A percentile compares a stretch with the other conserved stretches of the same genome.
phyloP scores from a whole-genome alignment of 2,888 invertebrate genomes.

The Seladonia tumulorum region DNA sequence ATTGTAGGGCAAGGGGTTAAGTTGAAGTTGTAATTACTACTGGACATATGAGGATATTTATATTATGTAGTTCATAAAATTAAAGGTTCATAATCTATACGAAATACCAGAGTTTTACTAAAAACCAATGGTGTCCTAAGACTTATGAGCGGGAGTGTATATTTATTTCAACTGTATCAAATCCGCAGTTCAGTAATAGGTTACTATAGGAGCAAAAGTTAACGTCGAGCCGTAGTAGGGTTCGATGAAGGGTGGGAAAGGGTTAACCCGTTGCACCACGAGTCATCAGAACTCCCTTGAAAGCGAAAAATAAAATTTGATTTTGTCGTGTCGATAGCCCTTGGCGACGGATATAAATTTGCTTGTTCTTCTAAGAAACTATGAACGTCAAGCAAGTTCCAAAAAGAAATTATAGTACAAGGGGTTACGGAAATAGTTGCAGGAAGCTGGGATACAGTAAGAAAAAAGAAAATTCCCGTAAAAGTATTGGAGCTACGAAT shows the following conservation, averaged over 20 bases:
- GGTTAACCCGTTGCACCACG: neutral
- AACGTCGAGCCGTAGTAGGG: neutral
- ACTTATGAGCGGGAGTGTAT: too few relatives aligned
- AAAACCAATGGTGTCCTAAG: too few relatives aligned
- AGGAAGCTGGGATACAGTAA: neutral
- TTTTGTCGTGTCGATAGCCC: neutral
- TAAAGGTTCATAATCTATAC: too few relatives aligned
- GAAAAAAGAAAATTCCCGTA: neutral
- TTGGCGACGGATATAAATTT: too few relatives aligned
- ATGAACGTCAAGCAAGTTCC: neutral
- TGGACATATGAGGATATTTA: too few relatives aligned
- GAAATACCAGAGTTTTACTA: too few relatives aligned
- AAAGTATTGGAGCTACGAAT: neutral
- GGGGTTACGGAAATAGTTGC: neutral
- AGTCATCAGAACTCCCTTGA: neutral
- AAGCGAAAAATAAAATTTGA: too few relatives aligned
- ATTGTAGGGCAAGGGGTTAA: too few relatives aligned
- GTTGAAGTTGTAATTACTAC: too few relatives aligned
- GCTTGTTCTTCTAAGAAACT: too few relatives aligned
- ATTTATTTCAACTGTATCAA: too few relatives aligned
- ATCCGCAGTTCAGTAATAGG: neutral
- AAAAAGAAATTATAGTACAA: neutral
- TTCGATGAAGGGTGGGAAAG: neutral
- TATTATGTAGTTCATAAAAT: too few relatives aligned
- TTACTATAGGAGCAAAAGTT: neutral